phyloP scores from a whole-genome alignment of 2,888 invertebrate genomes.

The Drosophila mimetica region DNA sequence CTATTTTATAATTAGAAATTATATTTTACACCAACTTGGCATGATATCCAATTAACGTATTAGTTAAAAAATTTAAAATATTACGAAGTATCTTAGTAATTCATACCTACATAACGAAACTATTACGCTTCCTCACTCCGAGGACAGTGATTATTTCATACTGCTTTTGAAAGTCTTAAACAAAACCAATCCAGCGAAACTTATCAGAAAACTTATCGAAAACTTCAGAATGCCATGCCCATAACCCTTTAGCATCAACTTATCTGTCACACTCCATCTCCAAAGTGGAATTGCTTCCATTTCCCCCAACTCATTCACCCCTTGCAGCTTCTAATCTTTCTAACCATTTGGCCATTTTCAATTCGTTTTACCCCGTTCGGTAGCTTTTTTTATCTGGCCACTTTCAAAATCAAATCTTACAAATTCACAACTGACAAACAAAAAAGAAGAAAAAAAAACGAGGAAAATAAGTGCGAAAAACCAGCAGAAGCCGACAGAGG shows the following conservation, averaged over 20 bases:
- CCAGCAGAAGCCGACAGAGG: constrained; percentile 13
- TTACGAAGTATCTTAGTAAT: too few species aligned
- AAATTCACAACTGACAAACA: constrained; percentile 65
- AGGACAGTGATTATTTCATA: neutral
- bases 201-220: constrained; percentile 9
- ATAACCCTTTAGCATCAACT: constrained; percentile 27
- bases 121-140: too few species aligned
- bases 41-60: too few species aligned
- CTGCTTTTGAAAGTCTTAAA: neutral
- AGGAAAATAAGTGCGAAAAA: constrained; percentile 19
- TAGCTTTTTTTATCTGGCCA: constrained; percentile 50
- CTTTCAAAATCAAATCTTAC: constrained; percentile 75
- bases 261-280: constrained; percentile 41
- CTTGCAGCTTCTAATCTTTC: constrained; percentile 34
- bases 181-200: neutral
- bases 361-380: constrained; percentile 33
- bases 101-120: too few species aligned
- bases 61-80: too few species aligned
- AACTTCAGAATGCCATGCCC: constrained; percentile 9
- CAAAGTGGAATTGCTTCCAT: constrained; percentile 29
- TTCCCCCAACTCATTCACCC: constrained; percentile 16
- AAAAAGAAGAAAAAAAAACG: constrained; percentile 11
- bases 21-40: neutral
- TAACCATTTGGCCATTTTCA: constrained; percentile 37
- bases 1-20: neutral